Conservation (phyloP, 2,113 vertebrate species). For the Ciconia maguari region DNA sequence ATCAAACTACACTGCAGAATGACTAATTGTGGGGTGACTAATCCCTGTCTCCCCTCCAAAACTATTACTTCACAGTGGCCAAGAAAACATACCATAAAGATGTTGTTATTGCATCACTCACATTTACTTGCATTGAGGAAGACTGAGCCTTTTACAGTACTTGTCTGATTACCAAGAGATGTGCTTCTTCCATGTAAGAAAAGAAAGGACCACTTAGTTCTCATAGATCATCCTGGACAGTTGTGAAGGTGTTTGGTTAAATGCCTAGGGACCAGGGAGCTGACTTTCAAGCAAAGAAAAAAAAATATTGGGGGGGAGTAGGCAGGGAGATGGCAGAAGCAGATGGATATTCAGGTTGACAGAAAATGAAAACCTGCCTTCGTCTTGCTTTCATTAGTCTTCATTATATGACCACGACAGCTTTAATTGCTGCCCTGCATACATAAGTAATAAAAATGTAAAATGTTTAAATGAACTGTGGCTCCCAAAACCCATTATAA, state of each 20-base stretch:
- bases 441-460: constrained; percentile 78
- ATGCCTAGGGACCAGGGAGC: background rate
- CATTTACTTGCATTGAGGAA: constrained; percentile 29
- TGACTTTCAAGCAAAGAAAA: background rate
- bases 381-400: constrained; percentile 67
- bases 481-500: constrained; percentile 83
- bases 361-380: constrained; percentile 62
- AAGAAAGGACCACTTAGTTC: background rate
- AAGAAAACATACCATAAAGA: constrained; percentile 54
- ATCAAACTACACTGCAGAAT: constrained; percentile 17
- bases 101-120: constrained; percentile 36
- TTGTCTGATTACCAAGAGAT: background rate
- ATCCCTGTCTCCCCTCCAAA: constrained; percentile 45
- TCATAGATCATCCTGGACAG: background rate
- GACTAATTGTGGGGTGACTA: constrained; percentile 61
- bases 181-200: background rate
- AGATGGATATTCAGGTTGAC: constrained; percentile 55
- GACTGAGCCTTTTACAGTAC: background rate
- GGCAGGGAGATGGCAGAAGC: background rate
- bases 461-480: constrained; percentile 75
- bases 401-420: constrained; percentile 64
- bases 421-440: constrained; percentile 68
- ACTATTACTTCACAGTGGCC: constrained; percentile 24
- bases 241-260: background rate
- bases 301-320: background rate